These are phyloP conservation scores for Pteronura brasiliensis DNA, from an alignment of 2,113 vertebrate species.

Conservation along the genomic window DNA sequence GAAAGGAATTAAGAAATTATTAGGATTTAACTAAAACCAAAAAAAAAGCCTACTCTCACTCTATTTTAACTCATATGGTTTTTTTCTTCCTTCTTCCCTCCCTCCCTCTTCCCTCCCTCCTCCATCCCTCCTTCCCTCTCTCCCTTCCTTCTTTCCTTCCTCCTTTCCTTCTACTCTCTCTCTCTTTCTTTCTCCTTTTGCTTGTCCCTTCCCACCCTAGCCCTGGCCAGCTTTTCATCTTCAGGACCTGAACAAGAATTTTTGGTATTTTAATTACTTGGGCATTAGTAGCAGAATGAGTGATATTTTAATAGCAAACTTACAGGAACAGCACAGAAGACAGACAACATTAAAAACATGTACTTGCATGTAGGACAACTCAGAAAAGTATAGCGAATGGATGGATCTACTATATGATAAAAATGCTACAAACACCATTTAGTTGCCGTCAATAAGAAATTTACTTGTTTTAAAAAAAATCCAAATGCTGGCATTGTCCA, in stretches of 20 bases:
- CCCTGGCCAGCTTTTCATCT: not conserved
- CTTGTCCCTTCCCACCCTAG: fast-evolving
- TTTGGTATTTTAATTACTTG: not conserved
- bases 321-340: conserved; percentile 92
- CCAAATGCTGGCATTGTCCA: conserved; percentile 89
- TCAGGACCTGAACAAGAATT: not conserved
- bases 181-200: no score
- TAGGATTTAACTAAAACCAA: not conserved
- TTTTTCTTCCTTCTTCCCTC: not conserved
- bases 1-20: not conserved
- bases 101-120: no score
- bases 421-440: conserved; percentile 90
- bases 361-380: conserved; percentile 89
- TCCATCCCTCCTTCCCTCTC: not conserved
- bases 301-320: conserved; percentile 90
- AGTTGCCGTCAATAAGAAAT: conserved; percentile 89
- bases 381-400: conserved; percentile 88
- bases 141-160: no score
- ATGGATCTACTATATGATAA: conserved; percentile 88
- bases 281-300: not conserved
- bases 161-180: fast-evolving
- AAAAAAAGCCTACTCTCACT: not conserved
- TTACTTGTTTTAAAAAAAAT: conserved; percentile 87
- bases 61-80: not conserved
- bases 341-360: conserved; percentile 91